phyloP scores from a whole-genome alignment of 2,113 vertebrate genomes.

The Oryzias woworae region DNA sequence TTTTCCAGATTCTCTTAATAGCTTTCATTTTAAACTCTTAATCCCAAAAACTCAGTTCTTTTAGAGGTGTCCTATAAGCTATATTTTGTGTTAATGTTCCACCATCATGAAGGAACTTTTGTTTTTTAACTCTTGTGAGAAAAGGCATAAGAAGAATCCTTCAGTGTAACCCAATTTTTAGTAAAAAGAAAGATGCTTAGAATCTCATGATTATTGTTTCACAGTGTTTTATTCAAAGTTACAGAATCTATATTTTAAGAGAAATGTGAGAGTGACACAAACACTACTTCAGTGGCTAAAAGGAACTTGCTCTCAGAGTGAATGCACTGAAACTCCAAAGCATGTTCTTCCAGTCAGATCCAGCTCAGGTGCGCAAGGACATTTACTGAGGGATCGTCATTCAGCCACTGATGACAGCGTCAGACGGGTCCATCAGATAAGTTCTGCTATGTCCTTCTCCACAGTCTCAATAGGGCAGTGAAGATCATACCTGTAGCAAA shows the following conservation, averaged over 20 bases:
- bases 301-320: slow-evolving; percentile 61
- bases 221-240: slow-evolving; percentile 20
- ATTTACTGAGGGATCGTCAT: slow-evolving; percentile 81
- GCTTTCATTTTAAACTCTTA: no score
- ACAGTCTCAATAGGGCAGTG: slow-evolving; percentile 68
- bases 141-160: no score
- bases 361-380: slow-evolving; percentile 74
- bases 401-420: slow-evolving; percentile 45
- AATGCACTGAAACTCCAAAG: slow-evolving; percentile 74
- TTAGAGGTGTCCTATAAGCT: no score
- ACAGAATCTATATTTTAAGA: slow-evolving; percentile 2
- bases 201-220: background rate
- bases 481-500: slow-evolving; percentile 74
- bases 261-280: background rate
- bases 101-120: no score
- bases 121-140: no score
- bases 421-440: slow-evolving; percentile 54
- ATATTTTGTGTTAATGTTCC: no score
- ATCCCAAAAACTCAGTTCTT: no score
- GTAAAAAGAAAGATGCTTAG: background rate
- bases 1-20: no score
- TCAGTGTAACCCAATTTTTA: no score
- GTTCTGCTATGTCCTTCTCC: slow-evolving; percentile 69
- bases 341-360: slow-evolving; percentile 70
- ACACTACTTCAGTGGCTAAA: slow-evolving; percentile 53